These are phyloP conservation scores for Schizopygopsis pylzovi DNA, from an alignment of 2,797 vertebrate genomes.

Conservation along the genomic window DNA sequence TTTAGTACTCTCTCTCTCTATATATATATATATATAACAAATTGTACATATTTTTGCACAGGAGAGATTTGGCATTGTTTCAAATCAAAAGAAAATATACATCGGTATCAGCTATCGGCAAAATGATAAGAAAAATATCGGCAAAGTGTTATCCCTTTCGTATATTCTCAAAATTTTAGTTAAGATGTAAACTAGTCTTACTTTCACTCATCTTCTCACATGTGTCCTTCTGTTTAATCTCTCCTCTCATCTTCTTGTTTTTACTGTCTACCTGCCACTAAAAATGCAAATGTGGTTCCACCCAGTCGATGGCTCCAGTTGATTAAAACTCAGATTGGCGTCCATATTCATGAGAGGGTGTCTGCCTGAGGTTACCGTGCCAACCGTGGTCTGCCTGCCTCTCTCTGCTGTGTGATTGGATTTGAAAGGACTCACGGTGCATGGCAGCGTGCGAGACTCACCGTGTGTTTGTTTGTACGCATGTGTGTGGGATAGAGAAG, in stretches of 20 bases:
- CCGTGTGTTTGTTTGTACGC: constrained; percentile 2
- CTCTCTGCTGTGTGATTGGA: constrained; percentile 33
- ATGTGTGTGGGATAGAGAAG: constrained; percentile 10
- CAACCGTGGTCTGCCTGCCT: constrained; percentile 44
- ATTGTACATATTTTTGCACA: not conserved
- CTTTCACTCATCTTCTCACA: not conserved
- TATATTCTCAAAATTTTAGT: not conserved
- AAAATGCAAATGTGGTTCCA: constrained; percentile 46
- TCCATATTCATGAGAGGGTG: constrained; percentile 49
- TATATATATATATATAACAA: too few relatives aligned
- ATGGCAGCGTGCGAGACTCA: constrained; percentile 15
- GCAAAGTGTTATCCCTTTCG: not conserved
- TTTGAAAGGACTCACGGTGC: constrained; percentile 39
- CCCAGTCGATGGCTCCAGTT: constrained; percentile 50
- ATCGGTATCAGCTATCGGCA: too few relatives aligned
- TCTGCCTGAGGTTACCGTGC: constrained; percentile 52
- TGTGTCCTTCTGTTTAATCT: constrained; percentile 24
- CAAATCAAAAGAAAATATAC: not conserved
- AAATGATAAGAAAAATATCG: not conserved
- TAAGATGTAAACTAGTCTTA: too few relatives aligned
- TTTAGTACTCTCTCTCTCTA: too few relatives aligned
- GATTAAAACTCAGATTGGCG: constrained; percentile 56
- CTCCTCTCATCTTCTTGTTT: constrained; percentile 20
- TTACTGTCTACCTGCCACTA: constrained; percentile 45
- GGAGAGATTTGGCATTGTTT: not conserved